Percentiles rank a stretch among this genome's conserved stretches.
Conservation (phyloP, 30 jellyfish, hydroid and myxozoan genomes). For the Aurelia coerulea region DNA sequence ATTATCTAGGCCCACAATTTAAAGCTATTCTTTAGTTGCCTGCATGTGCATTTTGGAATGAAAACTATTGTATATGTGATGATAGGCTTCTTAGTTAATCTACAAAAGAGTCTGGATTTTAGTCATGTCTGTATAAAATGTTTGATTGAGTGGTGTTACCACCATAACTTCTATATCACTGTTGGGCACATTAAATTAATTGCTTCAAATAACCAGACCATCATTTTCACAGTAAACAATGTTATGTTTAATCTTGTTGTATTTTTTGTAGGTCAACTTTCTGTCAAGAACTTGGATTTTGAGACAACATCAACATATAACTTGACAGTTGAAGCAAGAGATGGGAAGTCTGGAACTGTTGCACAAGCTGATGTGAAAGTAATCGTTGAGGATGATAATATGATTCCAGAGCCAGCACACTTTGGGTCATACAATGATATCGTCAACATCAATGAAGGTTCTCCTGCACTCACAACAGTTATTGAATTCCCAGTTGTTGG, state of each 20-base stretch:
- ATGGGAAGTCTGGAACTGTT: constrained; percentile 61
- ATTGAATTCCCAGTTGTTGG: constrained; percentile 62
- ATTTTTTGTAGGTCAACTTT: constrained; percentile 73
- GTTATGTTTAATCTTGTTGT: not conserved
- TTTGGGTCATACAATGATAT: constrained; percentile 63
- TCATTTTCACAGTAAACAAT: no score
- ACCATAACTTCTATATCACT: no score
- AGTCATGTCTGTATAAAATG: no score
- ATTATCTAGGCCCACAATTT: no score
- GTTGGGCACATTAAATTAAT: no score
- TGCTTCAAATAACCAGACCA: no score
- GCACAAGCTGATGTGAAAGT: constrained; percentile 79
- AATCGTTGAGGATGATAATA: constrained; percentile 65
- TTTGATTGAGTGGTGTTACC: no score
- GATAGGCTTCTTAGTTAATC: no score
- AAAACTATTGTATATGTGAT: no score
- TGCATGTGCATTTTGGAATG: no score
- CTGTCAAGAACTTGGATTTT: constrained; percentile 85
- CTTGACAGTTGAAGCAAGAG: constrained; percentile 75
- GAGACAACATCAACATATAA: constrained; percentile 65
- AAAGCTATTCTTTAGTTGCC: no score
- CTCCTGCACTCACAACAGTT: constrained; percentile 51
- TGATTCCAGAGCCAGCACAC: constrained; percentile 78
- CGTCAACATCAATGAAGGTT: constrained; percentile 68
- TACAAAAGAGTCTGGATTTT: no score